These are phyloP conservation scores for Anguilla japonica DNA, from an alignment of 2,113 vertebrate genomes.

Conservation along the genomic window DNA sequence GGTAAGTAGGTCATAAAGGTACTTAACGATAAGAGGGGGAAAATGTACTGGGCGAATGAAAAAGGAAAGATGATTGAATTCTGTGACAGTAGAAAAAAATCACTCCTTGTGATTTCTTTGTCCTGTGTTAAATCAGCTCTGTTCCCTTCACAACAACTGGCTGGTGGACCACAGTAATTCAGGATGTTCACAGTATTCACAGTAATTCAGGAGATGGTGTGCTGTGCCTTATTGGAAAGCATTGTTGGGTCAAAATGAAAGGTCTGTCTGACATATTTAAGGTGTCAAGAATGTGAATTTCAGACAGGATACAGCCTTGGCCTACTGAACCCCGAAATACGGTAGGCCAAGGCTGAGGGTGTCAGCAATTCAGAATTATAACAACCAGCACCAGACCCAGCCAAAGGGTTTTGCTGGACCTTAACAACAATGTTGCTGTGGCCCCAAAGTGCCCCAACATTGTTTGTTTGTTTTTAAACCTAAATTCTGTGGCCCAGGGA, in stretches of 20 bases:
- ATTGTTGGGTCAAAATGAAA: background rate
- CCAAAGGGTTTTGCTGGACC: too few relatives aligned
- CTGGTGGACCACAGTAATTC: background rate
- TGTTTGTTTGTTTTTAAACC: too few relatives aligned
- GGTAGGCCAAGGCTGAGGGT: background rate
- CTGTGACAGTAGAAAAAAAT: slow-evolving; percentile 31
- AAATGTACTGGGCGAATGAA: slow-evolving; percentile 53
- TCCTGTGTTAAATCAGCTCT: background rate
- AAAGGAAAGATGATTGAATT: slow-evolving; percentile 45
- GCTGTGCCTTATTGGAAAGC: background rate
- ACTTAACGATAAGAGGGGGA: slow-evolving; percentile 66
- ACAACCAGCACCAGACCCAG: background rate
- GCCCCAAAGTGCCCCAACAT: too few relatives aligned
- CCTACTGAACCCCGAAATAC: background rate
- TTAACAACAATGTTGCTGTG: too few relatives aligned
- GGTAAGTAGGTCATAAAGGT: slow-evolving; percentile 78
- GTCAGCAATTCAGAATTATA: background rate
- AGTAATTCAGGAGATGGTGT: background rate
- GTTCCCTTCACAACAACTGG: background rate
- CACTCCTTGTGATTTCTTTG: slow-evolving; percentile 24
- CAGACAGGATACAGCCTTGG: background rate
- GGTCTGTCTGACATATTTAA: background rate
- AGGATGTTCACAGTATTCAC: too few relatives aligned
- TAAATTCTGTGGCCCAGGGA: too few relatives aligned
- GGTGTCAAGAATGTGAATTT: background rate